Percentiles rank a stretch among this genome's conserved stretches.
Conservation (phyloP, 2,113 vertebrate genomes). For the human (Homo sapiens) region GRCh38 chr3:192471501-192472000, state of each 20-base stretch:
- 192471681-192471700: background rate
- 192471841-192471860: background rate
- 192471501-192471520: background rate
- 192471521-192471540: background rate
- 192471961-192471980: background rate
- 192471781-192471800: background rate
- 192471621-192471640: background rate
- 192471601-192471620: background rate
- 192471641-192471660: background rate
- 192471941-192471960: background rate
- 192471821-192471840: background rate
- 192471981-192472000: background rate
- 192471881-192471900: background rate
- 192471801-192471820: background rate
- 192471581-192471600: background rate
- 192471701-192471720: background rate
- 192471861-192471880: background rate
- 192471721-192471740: background rate
- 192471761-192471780: accelerated
- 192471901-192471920: background rate
- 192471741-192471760: background rate
- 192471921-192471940: background rate
- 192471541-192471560: background rate
- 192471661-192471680: background rate
- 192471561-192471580: background rate